Percentiles rank a stretch among this genome's conserved stretches.
Conservation (phyloP, 2,888 invertebrate species). For the Scaptomyza cyrtandrae region DNA sequence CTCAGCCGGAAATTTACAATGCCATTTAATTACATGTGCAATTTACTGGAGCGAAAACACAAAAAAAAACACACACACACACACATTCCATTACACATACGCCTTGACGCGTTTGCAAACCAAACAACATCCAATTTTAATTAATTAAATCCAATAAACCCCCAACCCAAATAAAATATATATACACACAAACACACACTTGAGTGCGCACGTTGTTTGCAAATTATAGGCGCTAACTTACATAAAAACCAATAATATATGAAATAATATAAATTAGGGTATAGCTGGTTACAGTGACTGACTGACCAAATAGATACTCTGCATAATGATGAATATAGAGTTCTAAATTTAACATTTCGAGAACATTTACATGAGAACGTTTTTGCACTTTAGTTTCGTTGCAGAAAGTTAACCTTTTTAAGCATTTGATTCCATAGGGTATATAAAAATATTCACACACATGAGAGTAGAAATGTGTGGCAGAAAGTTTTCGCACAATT, state of each 20-base stretch:
- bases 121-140: constrained; percentile 65
- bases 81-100: constrained; percentile 18
- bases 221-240: constrained; percentile 54
- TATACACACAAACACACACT: constrained; percentile 18
- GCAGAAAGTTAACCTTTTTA: not conserved
- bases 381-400: not conserved
- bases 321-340: not conserved
- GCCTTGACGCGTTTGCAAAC: constrained; percentile 54
- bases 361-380: not conserved
- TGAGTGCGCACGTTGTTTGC: constrained; percentile 23
- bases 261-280: constrained; percentile 1
- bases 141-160: constrained; percentile 70
- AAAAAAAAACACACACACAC: not conserved
- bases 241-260: constrained; percentile 24
- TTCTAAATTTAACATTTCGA: not conserved
- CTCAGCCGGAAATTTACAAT: constrained; percentile 51
- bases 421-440: constrained; percentile 15
- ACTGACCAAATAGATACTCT: not conserved
- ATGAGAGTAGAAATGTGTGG: constrained; percentile 32
- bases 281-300: not conserved
- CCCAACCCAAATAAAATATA: constrained; percentile 17
- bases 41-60: constrained; percentile 41
- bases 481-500: constrained; percentile 74
- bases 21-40: constrained; percentile 61
- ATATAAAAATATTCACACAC: constrained; percentile 3